These are phyloP conservation scores for Athalia circularis DNA, from an alignment of 2,888 invertebrate genomes.

Conservation along the genomic window DNA sequence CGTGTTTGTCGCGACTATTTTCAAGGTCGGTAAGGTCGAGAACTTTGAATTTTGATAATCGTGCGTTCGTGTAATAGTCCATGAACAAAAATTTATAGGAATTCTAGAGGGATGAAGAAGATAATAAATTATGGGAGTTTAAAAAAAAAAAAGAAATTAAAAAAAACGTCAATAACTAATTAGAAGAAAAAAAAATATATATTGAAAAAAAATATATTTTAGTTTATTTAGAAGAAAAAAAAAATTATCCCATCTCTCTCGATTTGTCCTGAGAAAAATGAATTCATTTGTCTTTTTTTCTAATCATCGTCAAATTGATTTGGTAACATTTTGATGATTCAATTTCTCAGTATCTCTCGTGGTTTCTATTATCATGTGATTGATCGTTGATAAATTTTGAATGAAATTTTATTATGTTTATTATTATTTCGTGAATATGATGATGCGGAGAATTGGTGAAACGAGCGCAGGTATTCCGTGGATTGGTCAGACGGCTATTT, in stretches of 20 bases:
- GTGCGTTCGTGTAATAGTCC: neutral
- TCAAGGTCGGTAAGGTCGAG: slow-evolving; percentile 23
- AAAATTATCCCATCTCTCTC: too few species aligned
- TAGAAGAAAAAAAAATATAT: neutral
- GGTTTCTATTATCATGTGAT: too few species aligned
- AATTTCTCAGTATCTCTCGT: too few species aligned
- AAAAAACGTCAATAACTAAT: neutral
- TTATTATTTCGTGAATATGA: too few species aligned
- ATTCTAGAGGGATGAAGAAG: neutral
- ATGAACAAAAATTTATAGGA: neutral
- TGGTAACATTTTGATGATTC: too few species aligned
- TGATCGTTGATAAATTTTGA: too few species aligned
- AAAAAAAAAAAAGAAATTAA: neutral
- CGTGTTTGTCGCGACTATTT: too few species aligned
- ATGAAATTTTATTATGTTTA: too few species aligned
- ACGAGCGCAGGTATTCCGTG: neutral
- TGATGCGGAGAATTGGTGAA: too few species aligned
- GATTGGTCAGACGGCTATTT: slow-evolving; percentile 3
- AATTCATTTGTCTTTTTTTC: too few species aligned
- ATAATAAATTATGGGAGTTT: neutral
- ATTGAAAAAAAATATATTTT: neutral
- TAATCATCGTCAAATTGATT: too few species aligned
- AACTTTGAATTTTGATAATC: neutral
- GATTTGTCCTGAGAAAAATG: too few species aligned
- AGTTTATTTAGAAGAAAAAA: neutral